Percentiles rank a stretch among this genome's conserved stretches.
Evolutionary conservation across 2,888 invertebrate genomes (phyloP).

Genomic region (Spilosoma lubricipeda): DNA sequence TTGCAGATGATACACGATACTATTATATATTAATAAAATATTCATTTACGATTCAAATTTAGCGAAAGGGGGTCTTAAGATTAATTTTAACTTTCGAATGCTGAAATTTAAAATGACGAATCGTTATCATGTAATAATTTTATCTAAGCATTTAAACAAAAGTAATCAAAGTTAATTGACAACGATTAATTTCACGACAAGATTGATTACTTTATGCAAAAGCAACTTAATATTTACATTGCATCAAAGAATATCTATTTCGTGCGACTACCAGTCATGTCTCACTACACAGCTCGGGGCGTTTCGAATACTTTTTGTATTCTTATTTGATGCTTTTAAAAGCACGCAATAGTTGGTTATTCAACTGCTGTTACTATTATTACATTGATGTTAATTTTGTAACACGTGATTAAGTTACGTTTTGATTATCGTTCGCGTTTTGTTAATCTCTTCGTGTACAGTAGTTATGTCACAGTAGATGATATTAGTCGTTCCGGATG

Average conservation of each 20-base stretch:
- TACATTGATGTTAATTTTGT: conserved; percentile 35
- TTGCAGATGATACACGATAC: not conserved
- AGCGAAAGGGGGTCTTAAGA: not conserved
- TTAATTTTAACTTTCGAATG: not conserved
- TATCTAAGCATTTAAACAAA: not conserved
- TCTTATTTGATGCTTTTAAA: conserved; percentile 32
- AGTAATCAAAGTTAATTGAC: conserved; percentile 10
- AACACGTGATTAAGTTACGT: conserved; percentile 32
- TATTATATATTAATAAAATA: not conserved
- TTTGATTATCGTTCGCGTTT: conserved; percentile 28
- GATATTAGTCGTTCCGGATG: not conserved
- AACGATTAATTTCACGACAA: conserved; percentile 24
- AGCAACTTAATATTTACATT: conserved; percentile 24
- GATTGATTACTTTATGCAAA: conserved; percentile 40
- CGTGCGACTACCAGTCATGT: conserved; percentile 34
- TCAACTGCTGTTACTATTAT: conserved; percentile 43
- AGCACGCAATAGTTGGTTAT: conserved; percentile 36
- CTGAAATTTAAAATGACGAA: not conserved
- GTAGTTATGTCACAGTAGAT: conserved; percentile 25
- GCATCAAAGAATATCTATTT: conserved; percentile 30
- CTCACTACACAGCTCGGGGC: conserved; percentile 48
- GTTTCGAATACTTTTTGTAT: conserved; percentile 35
- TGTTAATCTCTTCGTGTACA: conserved; percentile 28
- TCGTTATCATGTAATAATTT: not conserved
- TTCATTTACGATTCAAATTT: conserved; percentile 2